Percentiles rank a stretch among this genome's conserved stretches.
phyloP scores from a whole-genome alignment of 2,888 invertebrate species.

The Notodonta ziczac region DNA sequence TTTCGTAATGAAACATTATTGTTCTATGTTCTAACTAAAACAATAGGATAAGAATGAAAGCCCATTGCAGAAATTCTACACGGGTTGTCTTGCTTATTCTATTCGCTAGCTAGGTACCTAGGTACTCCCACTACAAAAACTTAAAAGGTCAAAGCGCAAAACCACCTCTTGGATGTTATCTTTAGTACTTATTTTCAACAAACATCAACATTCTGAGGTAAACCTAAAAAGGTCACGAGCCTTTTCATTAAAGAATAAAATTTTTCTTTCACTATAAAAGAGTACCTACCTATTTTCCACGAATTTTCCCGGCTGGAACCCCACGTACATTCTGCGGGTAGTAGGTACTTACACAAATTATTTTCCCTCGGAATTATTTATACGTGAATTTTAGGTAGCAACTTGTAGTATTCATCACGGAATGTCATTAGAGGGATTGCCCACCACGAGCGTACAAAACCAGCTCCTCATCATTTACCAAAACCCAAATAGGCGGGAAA shows the following conservation, averaged over 20 bases:
- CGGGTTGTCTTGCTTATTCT: neutral
- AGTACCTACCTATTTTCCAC: conserved; percentile 3
- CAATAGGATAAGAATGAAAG: neutral
- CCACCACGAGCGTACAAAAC: conserved; percentile 9
- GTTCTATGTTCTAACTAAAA: neutral
- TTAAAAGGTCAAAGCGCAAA: neutral
- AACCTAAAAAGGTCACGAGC: conserved; percentile 11
- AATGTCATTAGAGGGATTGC: conserved; percentile 24
- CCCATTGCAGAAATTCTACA: neutral
- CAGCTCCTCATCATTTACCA: conserved; percentile 17
- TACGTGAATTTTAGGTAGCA: conserved; percentile 12
- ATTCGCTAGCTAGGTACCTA: neutral
- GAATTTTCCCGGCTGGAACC: conserved; percentile 1
- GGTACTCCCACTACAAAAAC: neutral
- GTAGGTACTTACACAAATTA: conserved; percentile 8
- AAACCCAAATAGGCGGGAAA: conserved; percentile 9
- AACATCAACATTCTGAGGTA: neutral
- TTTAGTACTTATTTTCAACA: conserved; percentile 2
- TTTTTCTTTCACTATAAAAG: neutral
- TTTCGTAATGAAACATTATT: neutral
- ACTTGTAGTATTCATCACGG: conserved; percentile 22
- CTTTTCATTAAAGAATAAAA: neutral
- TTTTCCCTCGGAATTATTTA: conserved; percentile 19
- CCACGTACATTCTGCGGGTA: neutral
- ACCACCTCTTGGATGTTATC: neutral